Evolutionary conservation across 2,797 vertebrate species (phyloP), one percentile per base, ranked within the genome.

Genomic region (Agapornis canus): DNA sequence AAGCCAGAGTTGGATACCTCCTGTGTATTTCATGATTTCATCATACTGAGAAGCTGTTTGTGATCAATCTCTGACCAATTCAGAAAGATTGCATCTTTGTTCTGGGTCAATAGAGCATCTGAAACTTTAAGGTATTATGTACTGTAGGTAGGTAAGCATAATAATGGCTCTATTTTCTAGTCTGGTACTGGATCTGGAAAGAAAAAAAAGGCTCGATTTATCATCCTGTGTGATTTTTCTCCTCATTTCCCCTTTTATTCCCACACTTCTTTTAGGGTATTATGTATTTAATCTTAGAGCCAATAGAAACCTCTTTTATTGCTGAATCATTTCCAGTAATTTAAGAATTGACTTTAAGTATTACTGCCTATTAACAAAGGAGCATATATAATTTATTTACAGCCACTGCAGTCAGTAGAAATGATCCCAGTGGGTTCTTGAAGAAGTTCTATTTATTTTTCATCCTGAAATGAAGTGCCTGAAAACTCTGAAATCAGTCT

Each of bases 271-370:
- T 77, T 77, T 45, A 71, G 17, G 18, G 9, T 71, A 21, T 72
- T 77, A 80, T 61, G 27, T n/a, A 49, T 83, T 92, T 93, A 71
- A 77, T 83, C 42, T 78, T 78, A 23, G 45, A 85, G 59, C 65
- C 26, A 90, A 64, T 32, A 83, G 90, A 92, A 95, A 78, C 39
- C 42, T 75, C 17, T 89, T 63, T 63, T 84, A 42, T 73, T 92
- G 32, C 47, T 82, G 26, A 86, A 73, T 90, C 22, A 63, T 73
- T 92, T 61, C 72, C 37, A 52, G 43, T 45, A 90, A 72, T 68
- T 94, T 87, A 92, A 85, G 77, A 94, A 86, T 47, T 91, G 37
- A 80, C 52, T 96, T 88, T 76, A 94, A 65, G 32, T 89, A 92
- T 71, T 56, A 52, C 49, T 64, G 60, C 70, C 72, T 69, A 88